phyloP scores from a whole-genome alignment of 1,140 invertebrate species.

The Liolophura sinensis region DNA sequence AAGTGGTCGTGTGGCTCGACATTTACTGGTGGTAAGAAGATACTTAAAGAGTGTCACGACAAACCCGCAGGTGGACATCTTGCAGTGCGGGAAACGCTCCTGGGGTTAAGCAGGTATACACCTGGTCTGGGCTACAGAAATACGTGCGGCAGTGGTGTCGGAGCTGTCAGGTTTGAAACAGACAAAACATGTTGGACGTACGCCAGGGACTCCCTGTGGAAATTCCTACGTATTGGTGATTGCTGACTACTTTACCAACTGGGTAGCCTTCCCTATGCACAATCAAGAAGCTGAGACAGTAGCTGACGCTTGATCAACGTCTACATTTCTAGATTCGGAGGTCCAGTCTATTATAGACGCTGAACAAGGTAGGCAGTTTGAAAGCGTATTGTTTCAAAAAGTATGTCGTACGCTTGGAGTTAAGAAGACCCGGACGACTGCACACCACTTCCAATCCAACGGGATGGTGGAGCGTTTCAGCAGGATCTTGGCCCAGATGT shows the following conservation, averaged over 20 bases:
- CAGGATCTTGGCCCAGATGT: constrained; percentile 1
- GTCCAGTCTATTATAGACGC: constrained; percentile 44
- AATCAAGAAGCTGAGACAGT: constrained; percentile 16
- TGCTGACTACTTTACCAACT: constrained; percentile 24
- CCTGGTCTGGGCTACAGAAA: no score
- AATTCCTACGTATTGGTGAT: constrained; percentile 30
- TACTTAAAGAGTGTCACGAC: constrained; percentile 10
- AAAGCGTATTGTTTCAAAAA: constrained; percentile 5
- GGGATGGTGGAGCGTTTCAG: constrained; percentile 19
- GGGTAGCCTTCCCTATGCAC: constrained; percentile 12
- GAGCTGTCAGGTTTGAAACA: no score
- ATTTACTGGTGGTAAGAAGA: constrained; percentile 4
- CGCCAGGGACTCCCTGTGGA: constrained; percentile 15
- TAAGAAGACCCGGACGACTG: constrained; percentile 7
- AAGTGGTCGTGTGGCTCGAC: neutral
- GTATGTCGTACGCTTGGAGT: constrained; percentile 7
- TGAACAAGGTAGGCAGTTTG: constrained; percentile 41
- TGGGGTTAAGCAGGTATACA: constrained; percentile 1
- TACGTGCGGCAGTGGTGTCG: no score
- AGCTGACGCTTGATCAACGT: constrained; percentile 34
- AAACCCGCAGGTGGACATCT: constrained; percentile 12
- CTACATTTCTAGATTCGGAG: constrained; percentile 43
- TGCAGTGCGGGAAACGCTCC: constrained; percentile 12
- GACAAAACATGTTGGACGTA: no score
- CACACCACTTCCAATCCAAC: constrained; percentile 13